Evolutionary conservation across 2,888 invertebrate species (phyloP), one percentile per base, ranked within the genome.

Genomic region (Panorpa germanica): DNA sequence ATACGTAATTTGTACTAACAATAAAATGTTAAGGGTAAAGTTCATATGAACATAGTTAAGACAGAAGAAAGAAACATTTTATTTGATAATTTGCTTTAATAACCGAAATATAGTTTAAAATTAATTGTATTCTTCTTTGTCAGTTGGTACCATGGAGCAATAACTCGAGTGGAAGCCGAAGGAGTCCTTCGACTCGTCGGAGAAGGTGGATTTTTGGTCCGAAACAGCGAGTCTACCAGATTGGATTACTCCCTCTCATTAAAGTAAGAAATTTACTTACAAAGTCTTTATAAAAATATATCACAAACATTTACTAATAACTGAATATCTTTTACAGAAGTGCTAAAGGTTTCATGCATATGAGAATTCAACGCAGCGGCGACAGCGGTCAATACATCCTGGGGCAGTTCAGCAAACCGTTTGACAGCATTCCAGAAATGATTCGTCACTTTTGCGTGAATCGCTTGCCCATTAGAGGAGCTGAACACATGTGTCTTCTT

Each of bases 121-220:
- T 28, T 28, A n/a, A n/a, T n/a, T n/a, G n/a, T n/a, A n/a, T n/a
- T n/a, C n/a, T n/a, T 24, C 12, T 28, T 35, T 40, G 46, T 2
- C 46, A 82, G 82, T 43, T 95, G 93, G 93, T 95, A 88, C 57
- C 93, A 93, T 53, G 93, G 93, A 37, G 76, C 85, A 39, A 78
- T 93, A 38, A 80, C 83, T 29, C 68, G 93, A 45, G 66, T 80
- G 34, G 88, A 91, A 55, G 93, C 93, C 26, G 93, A 95, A 57
- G 71, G 72, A 48, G 70, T 88, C 38, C 61, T 95, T 28, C 61
- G 83, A 43, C 66, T 80, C 31, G 66, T 83, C 29, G 65, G 70
- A 40, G 91, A 93, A 59, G 93, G 93, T 38, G 88, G 86, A 45
- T 95, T 90, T 55, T 64, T 95, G 43, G 90, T 95, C 34, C 65